These are phyloP conservation scores for Hypomesus transpacificus DNA, from an alignment of 2,113 vertebrate genomes.

Conservation along the genomic window DNA sequence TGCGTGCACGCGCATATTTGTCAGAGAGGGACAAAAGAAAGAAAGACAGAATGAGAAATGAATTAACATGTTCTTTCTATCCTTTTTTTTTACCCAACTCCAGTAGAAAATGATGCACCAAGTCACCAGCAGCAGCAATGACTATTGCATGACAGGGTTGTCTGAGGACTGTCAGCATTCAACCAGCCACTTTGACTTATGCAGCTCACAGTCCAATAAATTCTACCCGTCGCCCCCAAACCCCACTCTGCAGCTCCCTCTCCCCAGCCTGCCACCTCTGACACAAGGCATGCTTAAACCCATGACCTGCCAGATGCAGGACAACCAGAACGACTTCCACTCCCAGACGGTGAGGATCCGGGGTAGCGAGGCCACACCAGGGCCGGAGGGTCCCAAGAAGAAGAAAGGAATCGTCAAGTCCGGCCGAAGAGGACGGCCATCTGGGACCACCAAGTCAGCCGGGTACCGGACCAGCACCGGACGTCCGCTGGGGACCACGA, in stretches of 20 bases:
- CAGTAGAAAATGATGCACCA: conserved; percentile 97
- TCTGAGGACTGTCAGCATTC: conserved; percentile 85
- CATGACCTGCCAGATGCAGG: conserved; percentile 87
- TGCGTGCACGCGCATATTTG: neutral
- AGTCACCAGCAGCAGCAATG: conserved; percentile 82
- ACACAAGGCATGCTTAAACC: conserved; percentile 85
- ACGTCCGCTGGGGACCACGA: conserved; percentile 93
- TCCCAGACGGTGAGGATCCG: conserved; percentile 79
- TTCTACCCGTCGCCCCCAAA: conserved; percentile 81
- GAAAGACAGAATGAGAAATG: neutral
- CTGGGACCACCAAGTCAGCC: conserved; percentile 94
- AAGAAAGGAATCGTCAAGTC: conserved; percentile 92
- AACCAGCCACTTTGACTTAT: conserved; percentile 88
- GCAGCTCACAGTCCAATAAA: conserved; percentile 85
- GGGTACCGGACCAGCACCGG: conserved; percentile 98
- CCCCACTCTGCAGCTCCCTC: conserved; percentile 74
- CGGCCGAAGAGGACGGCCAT: conserved; percentile 89
- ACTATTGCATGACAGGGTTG: conserved; percentile 88
- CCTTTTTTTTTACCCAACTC: conserved; percentile 44
- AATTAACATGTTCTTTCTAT: conserved; percentile 3
- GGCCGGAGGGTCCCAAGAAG: conserved; percentile 87
- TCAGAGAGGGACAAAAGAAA: no score
- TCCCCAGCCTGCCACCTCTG: conserved; percentile 65
- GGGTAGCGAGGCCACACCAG: conserved; percentile 71
- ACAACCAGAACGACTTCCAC: conserved; percentile 80